These are phyloP conservation scores for Helicolenus hilgendorfi DNA, from an alignment of 2,797 vertebrate species.

Conservation along the genomic window DNA sequence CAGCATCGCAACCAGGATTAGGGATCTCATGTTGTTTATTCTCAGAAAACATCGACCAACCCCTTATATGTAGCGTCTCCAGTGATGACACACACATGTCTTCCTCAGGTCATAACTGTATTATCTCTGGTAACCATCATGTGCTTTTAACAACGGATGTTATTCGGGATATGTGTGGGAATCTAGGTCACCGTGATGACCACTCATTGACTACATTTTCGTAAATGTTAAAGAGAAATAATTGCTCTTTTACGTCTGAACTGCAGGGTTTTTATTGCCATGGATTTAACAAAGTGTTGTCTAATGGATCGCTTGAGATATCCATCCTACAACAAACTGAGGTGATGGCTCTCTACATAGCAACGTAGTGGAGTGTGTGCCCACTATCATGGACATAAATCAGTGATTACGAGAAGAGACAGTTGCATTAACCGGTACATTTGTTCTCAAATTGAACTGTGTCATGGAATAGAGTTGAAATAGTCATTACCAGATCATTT, in stretches of 20 bases:
- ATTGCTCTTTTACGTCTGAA: conserved; percentile 54
- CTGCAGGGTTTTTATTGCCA: conserved; percentile 71
- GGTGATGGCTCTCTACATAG: conserved; percentile 66
- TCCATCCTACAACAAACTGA: conserved; percentile 42
- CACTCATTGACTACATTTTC: conserved; percentile 46
- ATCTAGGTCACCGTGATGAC: conserved; percentile 48
- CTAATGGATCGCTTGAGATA: conserved; percentile 71
- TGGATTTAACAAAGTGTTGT: conserved; percentile 62
- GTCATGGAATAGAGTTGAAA: conserved; percentile 11
- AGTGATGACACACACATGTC: conserved; percentile 32
- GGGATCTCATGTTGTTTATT: conserved; percentile 76
- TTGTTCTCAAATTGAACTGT: conserved; percentile 20
- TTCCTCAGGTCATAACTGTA: not conserved
- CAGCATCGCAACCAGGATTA: conserved; percentile 64
- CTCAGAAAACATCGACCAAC: not conserved
- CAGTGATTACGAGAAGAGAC: conserved; percentile 57
- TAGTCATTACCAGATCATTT: conserved; percentile 8
- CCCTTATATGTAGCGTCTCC: conserved; percentile 61
- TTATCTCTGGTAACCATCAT: conserved; percentile 50
- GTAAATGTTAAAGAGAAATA: conserved; percentile 61
- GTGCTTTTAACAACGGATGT: conserved; percentile 66
- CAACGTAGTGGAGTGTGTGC: conserved; percentile 63
- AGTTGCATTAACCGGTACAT: conserved; percentile 17
- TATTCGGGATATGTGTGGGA: conserved; percentile 69
- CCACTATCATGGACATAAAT: conserved; percentile 69